phyloP scores from a whole-genome alignment of 2,888 invertebrate genomes.

The Hipparchia semele region DNA sequence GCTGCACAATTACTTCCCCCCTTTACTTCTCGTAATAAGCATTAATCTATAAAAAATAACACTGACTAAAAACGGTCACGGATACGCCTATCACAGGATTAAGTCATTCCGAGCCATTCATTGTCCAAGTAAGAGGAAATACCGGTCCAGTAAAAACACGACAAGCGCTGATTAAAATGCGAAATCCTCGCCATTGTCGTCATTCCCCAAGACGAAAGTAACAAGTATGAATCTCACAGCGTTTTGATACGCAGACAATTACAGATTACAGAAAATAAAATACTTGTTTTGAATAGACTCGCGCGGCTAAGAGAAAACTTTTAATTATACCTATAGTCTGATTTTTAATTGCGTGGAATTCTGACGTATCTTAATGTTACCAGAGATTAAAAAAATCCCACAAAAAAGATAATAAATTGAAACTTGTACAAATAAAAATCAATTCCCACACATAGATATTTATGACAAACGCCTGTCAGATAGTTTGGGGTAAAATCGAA shows the following conservation, averaged over 20 bases:
- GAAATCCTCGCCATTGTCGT: constrained; percentile 14
- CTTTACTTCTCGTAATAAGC: constrained; percentile 19
- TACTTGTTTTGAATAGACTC: constrained; percentile 22
- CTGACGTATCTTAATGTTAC: too few species aligned
- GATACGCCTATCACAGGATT: constrained; percentile 31
- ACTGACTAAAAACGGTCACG: constrained; percentile 16
- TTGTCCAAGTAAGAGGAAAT: constrained; percentile 29
- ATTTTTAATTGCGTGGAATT: too few species aligned
- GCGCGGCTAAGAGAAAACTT: constrained; percentile 21
- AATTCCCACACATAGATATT: too few species aligned
- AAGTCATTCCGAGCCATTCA: constrained; percentile 29
- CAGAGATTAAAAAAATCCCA: too few species aligned
- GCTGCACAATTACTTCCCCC: constrained; percentile 21
- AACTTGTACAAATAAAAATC: too few species aligned
- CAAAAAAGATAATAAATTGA: too few species aligned
- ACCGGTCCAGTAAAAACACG: constrained; percentile 23
- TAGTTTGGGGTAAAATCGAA: too few species aligned
- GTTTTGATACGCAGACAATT: constrained; percentile 24
- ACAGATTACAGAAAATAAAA: constrained; percentile 23
- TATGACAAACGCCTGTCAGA: too few species aligned
- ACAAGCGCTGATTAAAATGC: constrained; percentile 29
- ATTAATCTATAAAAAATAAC: constrained; percentile 16
- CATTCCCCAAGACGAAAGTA: constrained; percentile 21
- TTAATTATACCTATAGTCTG: constrained; percentile 25
- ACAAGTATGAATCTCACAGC: constrained; percentile 4